Percentiles rank a stretch among this genome's conserved stretches.
Evolutionary conservation across 2,797 vertebrate genomes (phyloP).

Genomic region (Cygnus olor): DNA sequence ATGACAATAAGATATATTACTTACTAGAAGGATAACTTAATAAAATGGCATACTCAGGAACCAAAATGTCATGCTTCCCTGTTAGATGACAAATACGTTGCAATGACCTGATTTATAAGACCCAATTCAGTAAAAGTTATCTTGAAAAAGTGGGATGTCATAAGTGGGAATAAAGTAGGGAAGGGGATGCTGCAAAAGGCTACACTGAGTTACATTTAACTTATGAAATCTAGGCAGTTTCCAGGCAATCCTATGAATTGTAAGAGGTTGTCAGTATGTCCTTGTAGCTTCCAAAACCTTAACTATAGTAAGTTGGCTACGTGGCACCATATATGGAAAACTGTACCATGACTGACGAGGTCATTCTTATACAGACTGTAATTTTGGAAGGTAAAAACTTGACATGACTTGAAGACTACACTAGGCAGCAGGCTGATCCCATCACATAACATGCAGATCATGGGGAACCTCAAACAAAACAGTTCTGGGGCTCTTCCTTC

Average conservation of each 20-base stretch:
- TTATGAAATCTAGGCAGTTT: not conserved
- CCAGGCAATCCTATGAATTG: not conserved
- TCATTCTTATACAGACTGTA: not conserved
- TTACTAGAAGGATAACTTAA: not conserved
- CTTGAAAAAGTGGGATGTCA: not conserved
- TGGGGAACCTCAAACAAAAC: not conserved
- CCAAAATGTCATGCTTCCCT: slow-evolving; percentile 41
- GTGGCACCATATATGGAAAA: not conserved
- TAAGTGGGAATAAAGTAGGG: not conserved
- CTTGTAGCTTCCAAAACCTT: not conserved
- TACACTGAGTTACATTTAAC: not conserved
- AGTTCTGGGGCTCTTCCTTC: not conserved
- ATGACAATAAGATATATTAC: not conserved
- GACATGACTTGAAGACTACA: accelerated
- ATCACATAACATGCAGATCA: accelerated
- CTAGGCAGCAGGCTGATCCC: not conserved
- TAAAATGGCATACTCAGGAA: slow-evolving; percentile 27
- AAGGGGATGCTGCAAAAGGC: not conserved
- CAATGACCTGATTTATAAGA: slow-evolving; percentile 52
- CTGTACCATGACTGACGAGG: not conserved
- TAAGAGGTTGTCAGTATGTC: not conserved
- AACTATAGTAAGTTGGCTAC: not conserved
- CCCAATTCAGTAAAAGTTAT: slow-evolving; percentile 34
- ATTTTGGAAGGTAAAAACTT: not conserved
- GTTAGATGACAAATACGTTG: slow-evolving; percentile 44